phyloP scores from a whole-genome alignment of 2,113 vertebrate species.

The Chionodraco myersi region DNA sequence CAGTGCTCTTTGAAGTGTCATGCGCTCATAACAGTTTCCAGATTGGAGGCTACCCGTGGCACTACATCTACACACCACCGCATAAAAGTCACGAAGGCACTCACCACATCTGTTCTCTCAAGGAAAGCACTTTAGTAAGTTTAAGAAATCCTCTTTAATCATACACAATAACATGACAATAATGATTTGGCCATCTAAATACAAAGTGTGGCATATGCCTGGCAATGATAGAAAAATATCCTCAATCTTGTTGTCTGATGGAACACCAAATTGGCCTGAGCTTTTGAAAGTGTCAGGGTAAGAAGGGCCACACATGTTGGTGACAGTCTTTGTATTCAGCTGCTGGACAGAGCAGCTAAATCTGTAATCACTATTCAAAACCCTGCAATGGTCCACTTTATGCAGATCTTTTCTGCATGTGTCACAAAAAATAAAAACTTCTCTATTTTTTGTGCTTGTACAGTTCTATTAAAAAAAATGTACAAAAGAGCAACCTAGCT shows the following conservation, averaged over 20 bases:
- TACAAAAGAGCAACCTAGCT: not conserved
- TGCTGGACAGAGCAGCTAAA: slow-evolving; percentile 23
- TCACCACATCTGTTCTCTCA: slow-evolving; percentile 93
- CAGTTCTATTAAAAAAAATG: not conserved
- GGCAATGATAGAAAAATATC: not conserved
- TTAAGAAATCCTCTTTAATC: slow-evolving; percentile 18
- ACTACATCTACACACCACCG: slow-evolving; percentile 95
- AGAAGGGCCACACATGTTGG: slow-evolving; percentile 57
- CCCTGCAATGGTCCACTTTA: not conserved
- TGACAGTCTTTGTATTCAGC: slow-evolving; percentile 58
- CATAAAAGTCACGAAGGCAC: slow-evolving; percentile 90
- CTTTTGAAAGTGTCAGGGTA: slow-evolving; percentile 35
- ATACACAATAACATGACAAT: not conserved
- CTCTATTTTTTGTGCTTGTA: too few relatives aligned
- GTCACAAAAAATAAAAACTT: not conserved
- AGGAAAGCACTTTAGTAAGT: slow-evolving; percentile 90
- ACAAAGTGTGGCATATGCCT: not conserved
- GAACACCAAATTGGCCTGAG: slow-evolving; percentile 13
- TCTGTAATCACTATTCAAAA: slow-evolving; percentile 3
- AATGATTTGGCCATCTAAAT: not conserved
- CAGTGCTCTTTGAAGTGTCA: slow-evolving; percentile 92
- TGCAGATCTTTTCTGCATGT: not conserved
- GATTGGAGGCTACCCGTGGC: slow-evolving; percentile 96
- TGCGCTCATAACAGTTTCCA: slow-evolving; percentile 92
- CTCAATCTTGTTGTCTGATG: slow-evolving; percentile 3